Evolutionary conservation across 2,797 vertebrate genomes (phyloP), one percentile per base, ranked within the genome.

Genomic region (Aselliscus stoliczkanus): DNA sequence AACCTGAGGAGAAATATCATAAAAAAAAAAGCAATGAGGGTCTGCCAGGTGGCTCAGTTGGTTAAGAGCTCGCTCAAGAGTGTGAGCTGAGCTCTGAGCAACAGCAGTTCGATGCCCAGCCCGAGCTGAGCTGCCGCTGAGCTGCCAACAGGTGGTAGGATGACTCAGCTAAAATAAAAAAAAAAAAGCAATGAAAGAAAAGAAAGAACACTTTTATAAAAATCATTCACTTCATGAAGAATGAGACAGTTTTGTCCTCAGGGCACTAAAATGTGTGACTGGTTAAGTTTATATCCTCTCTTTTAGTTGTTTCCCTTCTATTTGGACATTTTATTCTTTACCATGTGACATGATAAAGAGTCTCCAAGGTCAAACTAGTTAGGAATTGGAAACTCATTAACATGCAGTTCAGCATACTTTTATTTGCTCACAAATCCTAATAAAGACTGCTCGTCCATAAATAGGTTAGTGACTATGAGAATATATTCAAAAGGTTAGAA

Each of bases 181-280:
- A 69, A 5, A 21, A 75, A 80, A 75, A 64, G 13, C 75, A 18
- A 96, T 31, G 5, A 93, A 88, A 95, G 37, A 84, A 95, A 97
- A n/a, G n/a, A 17, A 94, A 8, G 0, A 15, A 27, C 2, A 15
- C 8, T 79, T 42, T 27, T 39, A 54, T 75, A 90, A 77, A 54
- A 42, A 37, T 15, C 60, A 62, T 72, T 91, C 9, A 44, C n/a
- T 42, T 91, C 29, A 77, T 37, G 23, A 88, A 91, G 60, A 77
- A 62, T 79, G 79, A 72, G 70, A 85, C 5, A 29, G 29, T 14
- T 84, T 34, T 11, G 21, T 75, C 42, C 90, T 92, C 10, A 54
- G 31, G 73, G 2, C 69, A 34, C 34, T 80, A 62, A 94, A 79
- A 50, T 29, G 8, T 83, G 54, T 95, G 23, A 15, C 81, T 69